Conservation (phyloP, 2,113 vertebrate species). For the Poeciliopsis retropinna region DNA sequence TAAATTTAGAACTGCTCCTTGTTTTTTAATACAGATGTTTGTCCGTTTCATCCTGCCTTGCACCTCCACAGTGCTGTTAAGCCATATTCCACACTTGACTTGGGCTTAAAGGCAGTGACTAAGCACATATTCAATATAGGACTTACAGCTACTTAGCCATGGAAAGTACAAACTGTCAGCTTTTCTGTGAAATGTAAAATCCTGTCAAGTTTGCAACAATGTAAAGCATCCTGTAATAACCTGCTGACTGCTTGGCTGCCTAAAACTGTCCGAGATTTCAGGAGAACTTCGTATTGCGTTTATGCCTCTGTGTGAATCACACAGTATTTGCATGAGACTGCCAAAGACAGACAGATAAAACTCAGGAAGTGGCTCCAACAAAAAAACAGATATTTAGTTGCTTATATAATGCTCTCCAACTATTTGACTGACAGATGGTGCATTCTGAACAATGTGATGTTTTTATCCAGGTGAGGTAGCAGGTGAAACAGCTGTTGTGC, state of each 20-base stretch:
- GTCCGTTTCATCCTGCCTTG: not conserved
- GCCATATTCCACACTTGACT: constrained; percentile 32
- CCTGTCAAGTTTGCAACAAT: constrained; percentile 49
- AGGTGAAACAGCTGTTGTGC: constrained; percentile 27
- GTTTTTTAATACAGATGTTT: not conserved
- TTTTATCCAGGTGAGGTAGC: constrained; percentile 24
- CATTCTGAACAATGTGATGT: not conserved
- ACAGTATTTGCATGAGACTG: not conserved
- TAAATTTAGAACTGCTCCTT: constrained; percentile 1
- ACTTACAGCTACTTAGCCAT: constrained; percentile 56
- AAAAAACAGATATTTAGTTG: constrained; percentile 9
- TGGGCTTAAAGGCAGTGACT: constrained; percentile 56
- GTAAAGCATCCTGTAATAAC: constrained; percentile 47
- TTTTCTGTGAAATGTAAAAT: constrained; percentile 46
- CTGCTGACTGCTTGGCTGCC: constrained; percentile 56
- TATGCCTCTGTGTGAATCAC: constrained; percentile 7
- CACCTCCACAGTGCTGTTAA: constrained; percentile 15
- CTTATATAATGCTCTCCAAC: constrained; percentile 60
- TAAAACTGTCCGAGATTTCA: constrained; percentile 14
- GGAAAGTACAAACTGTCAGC: constrained; percentile 57
- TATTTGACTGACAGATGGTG: constrained; percentile 61
- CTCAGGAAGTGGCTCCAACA: constrained; percentile 15
- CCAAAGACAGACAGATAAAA: not conserved
- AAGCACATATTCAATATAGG: constrained; percentile 61
- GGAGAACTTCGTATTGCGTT: constrained; percentile 11